Evolutionary conservation across 2,888 invertebrate species (phyloP).

Genomic region (Heliothis peltigera): DNA sequence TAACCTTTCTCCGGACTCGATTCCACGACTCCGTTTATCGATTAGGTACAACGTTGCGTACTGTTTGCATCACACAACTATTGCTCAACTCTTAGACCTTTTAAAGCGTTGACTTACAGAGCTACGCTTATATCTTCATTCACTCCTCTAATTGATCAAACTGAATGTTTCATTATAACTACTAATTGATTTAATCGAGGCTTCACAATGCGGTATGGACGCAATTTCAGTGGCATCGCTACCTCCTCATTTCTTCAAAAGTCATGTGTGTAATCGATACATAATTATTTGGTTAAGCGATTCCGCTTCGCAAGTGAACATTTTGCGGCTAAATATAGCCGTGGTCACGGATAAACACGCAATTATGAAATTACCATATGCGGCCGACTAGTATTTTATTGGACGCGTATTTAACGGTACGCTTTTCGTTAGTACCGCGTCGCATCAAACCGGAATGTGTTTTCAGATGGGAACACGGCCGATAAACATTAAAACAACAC

Average conservation of each 20-base stretch:
- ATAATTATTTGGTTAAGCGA: conserved; percentile 71
- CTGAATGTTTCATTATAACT: conserved; percentile 55
- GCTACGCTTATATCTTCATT: conserved; percentile 58
- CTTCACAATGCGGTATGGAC: conserved; percentile 30
- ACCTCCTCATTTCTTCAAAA: conserved; percentile 53
- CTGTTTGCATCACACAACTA: conserved; percentile 65
- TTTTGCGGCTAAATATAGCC: conserved; percentile 70
- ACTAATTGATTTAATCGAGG: conserved; percentile 62
- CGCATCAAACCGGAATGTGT: conserved; percentile 69
- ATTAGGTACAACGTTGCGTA: conserved; percentile 63
- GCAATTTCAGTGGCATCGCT: conserved; percentile 48
- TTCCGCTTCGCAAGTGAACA: conserved; percentile 64
- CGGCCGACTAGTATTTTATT: conserved; percentile 76
- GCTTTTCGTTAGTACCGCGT: conserved; percentile 66
- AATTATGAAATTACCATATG: conserved; percentile 84
- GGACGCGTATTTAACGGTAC: conserved; percentile 79
- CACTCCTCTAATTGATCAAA: conserved; percentile 53
- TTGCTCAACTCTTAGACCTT: conserved; percentile 68
- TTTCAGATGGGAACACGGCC: conserved; percentile 61
- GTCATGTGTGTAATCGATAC: conserved; percentile 59
- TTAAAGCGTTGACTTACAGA: conserved; percentile 64
- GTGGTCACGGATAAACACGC: conserved; percentile 78
- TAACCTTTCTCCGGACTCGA: conserved; percentile 57
- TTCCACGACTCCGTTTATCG: conserved; percentile 63
- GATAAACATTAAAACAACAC: conserved; percentile 66